Conservation (phyloP, 2,797 vertebrate species). For the Esox masquinongy region DNA sequence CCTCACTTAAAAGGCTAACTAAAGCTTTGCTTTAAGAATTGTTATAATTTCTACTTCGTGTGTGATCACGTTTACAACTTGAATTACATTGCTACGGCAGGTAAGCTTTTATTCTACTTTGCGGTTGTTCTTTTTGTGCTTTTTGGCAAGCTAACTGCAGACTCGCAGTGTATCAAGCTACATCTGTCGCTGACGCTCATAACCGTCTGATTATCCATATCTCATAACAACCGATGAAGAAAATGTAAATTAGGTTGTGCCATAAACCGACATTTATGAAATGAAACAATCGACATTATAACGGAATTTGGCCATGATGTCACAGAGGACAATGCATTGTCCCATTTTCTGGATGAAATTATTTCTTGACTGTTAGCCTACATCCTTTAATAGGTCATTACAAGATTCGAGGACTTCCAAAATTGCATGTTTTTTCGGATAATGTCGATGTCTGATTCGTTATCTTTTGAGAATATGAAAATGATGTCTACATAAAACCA, state of each 20-base stretch:
- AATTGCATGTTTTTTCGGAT: background rate
- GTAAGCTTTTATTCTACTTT: constrained; percentile 61
- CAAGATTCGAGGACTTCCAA: constrained; percentile 25
- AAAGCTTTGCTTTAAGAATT: constrained; percentile 82
- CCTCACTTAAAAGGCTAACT: constrained; percentile 79
- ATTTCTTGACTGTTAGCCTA: constrained; percentile 18
- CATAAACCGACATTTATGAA: constrained; percentile 4
- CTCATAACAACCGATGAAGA: background rate
- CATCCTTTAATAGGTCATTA: constrained; percentile 49
- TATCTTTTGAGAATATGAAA: background rate
- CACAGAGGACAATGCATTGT: constrained; percentile 24
- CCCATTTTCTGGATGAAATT: constrained; percentile 7
- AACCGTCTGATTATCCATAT: constrained; percentile 21
- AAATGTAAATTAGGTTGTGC: constrained; percentile 7
- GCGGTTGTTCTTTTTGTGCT: constrained; percentile 25
- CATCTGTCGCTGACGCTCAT: constrained; percentile 33
- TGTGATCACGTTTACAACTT: constrained; percentile 80
- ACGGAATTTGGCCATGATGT: background rate
- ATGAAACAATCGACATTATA: constrained; percentile 8
- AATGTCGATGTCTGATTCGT: constrained; percentile 25
- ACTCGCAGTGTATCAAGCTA: constrained; percentile 34
- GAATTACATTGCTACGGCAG: constrained; percentile 75
- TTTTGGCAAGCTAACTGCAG: constrained; percentile 18
- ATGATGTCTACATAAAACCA: background rate
- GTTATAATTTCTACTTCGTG: constrained; percentile 72